These are phyloP conservation scores for Chaetorhynchus papuensis DNA, from an alignment of 2,113 vertebrate species.

Conservation along the genomic window DNA sequence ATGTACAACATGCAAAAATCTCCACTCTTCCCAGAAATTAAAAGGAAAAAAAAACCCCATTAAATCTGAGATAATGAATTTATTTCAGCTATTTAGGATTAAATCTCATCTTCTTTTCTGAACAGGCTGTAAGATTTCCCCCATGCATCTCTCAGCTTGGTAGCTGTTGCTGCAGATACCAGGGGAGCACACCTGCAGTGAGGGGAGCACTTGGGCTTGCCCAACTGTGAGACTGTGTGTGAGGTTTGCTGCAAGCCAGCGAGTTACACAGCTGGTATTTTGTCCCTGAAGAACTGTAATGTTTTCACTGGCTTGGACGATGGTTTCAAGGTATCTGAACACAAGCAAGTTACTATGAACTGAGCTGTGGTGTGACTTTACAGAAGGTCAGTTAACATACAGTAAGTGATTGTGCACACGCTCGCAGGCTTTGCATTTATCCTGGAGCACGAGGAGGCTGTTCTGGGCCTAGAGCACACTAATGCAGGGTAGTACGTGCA, in stretches of 20 bases:
- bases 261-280: background rate
- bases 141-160: background rate
- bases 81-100: background rate
- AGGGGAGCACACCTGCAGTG: background rate
- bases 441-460: background rate
- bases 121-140: background rate
- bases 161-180: background rate
- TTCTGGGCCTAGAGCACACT: background rate
- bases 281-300: background rate
- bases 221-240: background rate
- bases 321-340: background rate
- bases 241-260: background rate
- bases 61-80: background rate
- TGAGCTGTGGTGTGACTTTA: background rate
- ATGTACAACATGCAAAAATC: slow-evolving; percentile 50
- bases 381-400: background rate
- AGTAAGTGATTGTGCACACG: background rate
- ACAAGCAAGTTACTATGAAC: slow-evolving; percentile 25
- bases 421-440: background rate
- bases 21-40: background rate
- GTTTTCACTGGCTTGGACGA: background rate
- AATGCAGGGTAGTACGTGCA: background rate
- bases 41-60: background rate
- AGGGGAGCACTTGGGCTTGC: background rate
- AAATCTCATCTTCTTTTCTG: background rate